Base-by-base conservation (phyloP, 1,140 invertebrate genomes). In the Rhopalosiphum padi region DNA sequence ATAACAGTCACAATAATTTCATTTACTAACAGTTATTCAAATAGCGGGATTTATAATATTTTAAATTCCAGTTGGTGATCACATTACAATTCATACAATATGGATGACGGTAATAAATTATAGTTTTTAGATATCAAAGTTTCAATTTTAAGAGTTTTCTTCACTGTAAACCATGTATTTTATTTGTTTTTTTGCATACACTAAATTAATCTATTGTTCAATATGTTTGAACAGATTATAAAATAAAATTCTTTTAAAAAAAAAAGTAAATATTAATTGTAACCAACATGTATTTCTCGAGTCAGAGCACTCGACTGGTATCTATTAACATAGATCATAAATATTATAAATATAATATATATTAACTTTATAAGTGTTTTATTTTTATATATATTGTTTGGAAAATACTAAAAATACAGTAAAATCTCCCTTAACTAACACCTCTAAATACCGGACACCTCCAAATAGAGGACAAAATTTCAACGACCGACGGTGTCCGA, bases 41-140 rank as follows among this genome's bases (percentile, higher is more conserved):
- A 68, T 0, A 68, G 30, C 25, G 2, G 30, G 25, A 4, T 77
- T 77, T 35, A 77, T 18, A n/a, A 77, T 1, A 18, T n/a, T 77
- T 35, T n/a, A 77, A 68, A 77, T 35, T 6, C n/a, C 60, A 77
- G 60, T 77, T 77, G 60, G 4, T 60, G 55, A 35, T 77, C 15
- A 77, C n/a, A n/a, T 18, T 77, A n/a, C 60, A n/a, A 6, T 77
- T 18, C 3, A 51, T 23, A 35, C n/a, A 51, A 48, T 21, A 51
- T 88, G 43, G 53, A 88, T 51, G 86, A 51, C 21, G 86, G 43
- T 88, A 88, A 88, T 35, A 60, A 89, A 35, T 93, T 88, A 25
- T 88, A n/a, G 30, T 68, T 4, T 60, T 48, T 60, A 25, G 18
- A 41, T 87, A n/a, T 30, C 3, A 4, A 9, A 30, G 23, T 9